A percentile compares a stretch with the other conserved stretches of the same genome.
Evolutionary conservation across 1,140 invertebrate species (phyloP).

Genomic region (Notospermus geniculatus): DNA sequence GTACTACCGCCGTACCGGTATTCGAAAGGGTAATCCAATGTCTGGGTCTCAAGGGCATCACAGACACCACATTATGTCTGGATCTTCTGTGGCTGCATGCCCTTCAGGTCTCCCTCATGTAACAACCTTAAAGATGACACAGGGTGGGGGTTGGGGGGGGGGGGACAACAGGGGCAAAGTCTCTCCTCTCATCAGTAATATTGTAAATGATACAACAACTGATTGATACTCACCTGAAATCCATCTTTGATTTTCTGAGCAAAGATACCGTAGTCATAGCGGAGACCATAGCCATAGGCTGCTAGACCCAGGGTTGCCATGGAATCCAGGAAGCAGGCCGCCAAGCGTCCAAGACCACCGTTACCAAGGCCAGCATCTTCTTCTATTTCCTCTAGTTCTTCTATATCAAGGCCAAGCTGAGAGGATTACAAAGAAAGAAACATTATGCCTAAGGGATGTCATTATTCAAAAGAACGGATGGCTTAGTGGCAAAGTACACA

Average conservation of each 20-base stretch:
- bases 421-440: no score
- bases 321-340: constrained; percentile 97
- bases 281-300: constrained; percentile 97
- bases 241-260: constrained; percentile 94
- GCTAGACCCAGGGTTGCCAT: constrained; percentile 96
- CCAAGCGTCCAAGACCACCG: constrained; percentile 93
- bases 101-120: no score
- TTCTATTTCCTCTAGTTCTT: constrained; percentile 95
- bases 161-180: not conserved
- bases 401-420: constrained; percentile 92
- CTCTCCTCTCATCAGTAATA: not conserved
- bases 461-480: no score
- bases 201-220: no score
- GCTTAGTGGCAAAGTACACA: no score
- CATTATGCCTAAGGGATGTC: no score
- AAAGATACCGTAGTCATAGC: constrained; percentile 99
- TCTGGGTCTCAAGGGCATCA: no score
- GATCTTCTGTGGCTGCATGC: no score
- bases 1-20: no score
- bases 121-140: no score
- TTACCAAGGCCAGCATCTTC: constrained; percentile 99
- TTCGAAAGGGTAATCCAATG: no score
- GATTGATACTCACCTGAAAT: constrained; percentile 72
- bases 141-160: not conserved
- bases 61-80: no score